These are phyloP conservation scores for Neopipo cinnamomea DNA, from an alignment of 2,113 vertebrate genomes.

Conservation along the genomic window DNA sequence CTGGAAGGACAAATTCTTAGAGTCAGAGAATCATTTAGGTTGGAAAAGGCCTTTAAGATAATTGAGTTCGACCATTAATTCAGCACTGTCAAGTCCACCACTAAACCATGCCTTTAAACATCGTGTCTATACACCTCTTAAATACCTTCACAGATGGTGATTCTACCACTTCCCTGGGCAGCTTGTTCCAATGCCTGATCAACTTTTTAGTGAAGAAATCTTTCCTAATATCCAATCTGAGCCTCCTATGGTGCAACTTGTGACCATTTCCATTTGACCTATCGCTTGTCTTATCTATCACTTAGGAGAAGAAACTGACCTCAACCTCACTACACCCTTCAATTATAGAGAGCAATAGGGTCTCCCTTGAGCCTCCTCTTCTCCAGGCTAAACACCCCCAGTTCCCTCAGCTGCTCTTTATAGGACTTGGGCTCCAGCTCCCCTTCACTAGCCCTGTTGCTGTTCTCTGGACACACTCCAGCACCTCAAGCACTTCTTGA, in stretches of 20 bases:
- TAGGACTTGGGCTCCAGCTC: background rate
- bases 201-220: background rate
- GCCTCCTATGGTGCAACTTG: background rate
- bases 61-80: background rate
- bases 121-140: accelerated
- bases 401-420: background rate
- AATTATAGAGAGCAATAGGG: background rate
- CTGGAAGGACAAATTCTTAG: background rate
- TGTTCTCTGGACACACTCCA: background rate
- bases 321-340: accelerated
- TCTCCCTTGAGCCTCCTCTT: background rate
- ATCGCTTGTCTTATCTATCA: background rate
- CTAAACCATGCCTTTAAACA: background rate
- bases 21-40: background rate
- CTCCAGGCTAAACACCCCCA: background rate
- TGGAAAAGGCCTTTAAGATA: background rate
- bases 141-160: background rate
- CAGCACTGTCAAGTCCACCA: background rate
- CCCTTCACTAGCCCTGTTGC: background rate
- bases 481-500: background rate
- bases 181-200: background rate
- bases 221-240: background rate
- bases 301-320: background rate
- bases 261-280: background rate
- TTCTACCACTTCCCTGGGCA: background rate